Conservation (phyloP, 2,113 vertebrate genomes). For the Oncorhynchus kisutch region DNA sequence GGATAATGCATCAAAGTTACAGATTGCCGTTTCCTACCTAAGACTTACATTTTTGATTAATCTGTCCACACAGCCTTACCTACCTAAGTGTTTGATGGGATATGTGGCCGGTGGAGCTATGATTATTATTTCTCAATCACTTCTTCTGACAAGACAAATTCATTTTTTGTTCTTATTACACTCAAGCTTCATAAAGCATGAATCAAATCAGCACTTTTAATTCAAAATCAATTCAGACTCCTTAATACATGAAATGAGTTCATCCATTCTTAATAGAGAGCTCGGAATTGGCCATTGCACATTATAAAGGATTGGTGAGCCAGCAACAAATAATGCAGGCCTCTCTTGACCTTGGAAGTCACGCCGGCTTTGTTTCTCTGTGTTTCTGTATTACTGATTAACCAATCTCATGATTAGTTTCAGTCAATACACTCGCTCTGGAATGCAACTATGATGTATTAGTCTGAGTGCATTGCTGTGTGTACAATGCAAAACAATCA, state of each 20-base stretch:
- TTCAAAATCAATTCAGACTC: slow-evolving; percentile 17
- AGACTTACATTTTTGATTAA: slow-evolving; percentile 3
- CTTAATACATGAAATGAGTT: slow-evolving; percentile 28
- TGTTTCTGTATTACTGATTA: background rate
- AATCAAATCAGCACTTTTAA: slow-evolving; percentile 16
- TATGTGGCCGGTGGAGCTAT: background rate
- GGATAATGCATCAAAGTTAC: background rate
- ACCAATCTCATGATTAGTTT: background rate
- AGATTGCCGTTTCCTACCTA: background rate
- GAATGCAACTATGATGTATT: background rate
- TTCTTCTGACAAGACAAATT: slow-evolving; percentile 13
- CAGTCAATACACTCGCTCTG: background rate
- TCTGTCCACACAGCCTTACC: background rate
- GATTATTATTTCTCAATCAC: slow-evolving; percentile 24
- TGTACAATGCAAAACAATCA: background rate
- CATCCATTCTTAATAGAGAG: slow-evolving; percentile 32
- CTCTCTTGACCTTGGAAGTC: slow-evolving; percentile 20
- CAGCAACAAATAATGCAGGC: slow-evolving; percentile 26
- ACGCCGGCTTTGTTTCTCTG: background rate
- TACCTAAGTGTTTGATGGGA: slow-evolving; percentile 4
- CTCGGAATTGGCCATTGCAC: slow-evolving; percentile 6
- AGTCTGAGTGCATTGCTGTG: background rate
- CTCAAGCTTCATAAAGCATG: background rate
- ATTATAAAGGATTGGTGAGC: background rate
- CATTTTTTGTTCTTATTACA: slow-evolving; percentile 5